Evolutionary conservation across 2,888 invertebrate genomes (phyloP).

Genomic region (Cryptocheilus praepositus): DNA sequence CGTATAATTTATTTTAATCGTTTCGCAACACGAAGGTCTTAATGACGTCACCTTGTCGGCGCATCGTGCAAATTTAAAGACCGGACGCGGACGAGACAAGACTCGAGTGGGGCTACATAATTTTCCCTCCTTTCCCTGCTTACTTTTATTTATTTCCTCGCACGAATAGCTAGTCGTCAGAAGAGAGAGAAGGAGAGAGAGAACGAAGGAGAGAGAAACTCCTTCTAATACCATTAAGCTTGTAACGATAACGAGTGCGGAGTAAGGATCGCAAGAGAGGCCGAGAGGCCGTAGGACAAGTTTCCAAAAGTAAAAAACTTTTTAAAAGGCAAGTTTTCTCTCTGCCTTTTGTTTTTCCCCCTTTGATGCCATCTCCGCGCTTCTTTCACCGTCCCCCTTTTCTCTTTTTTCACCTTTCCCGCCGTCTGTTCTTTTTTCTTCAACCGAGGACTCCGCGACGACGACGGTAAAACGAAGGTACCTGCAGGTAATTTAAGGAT

Average conservation of each 20-base stretch:
- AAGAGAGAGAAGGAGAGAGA: too few relatives aligned
- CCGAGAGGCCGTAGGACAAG: conserved; percentile 24
- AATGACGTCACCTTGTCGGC: too few relatives aligned
- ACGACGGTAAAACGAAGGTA: conserved; percentile 20
- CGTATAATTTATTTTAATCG: conserved; percentile 5
- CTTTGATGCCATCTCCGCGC: conserved; percentile 11
- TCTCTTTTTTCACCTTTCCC: conserved; percentile 28
- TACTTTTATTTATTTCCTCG: conserved; percentile 26
- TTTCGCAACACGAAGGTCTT: not conserved
- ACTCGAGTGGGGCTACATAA: conserved; percentile 5
- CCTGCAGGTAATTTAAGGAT: conserved; percentile 55
- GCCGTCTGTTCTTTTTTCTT: too few relatives aligned
- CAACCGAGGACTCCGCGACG: conserved; percentile 16
- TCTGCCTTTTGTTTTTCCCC: conserved; percentile 51
- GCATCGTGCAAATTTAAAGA: too few relatives aligned
- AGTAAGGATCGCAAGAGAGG: not conserved
- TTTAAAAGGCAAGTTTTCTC: conserved; percentile 64
- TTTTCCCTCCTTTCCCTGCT: conserved; percentile 19
- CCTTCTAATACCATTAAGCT: conserved; percentile 52
- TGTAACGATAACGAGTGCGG: conserved; percentile 27
- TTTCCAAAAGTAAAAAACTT: conserved; percentile 55
- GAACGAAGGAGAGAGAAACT: too few relatives aligned
- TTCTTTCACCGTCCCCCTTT: conserved; percentile 14
- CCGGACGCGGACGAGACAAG: not conserved
- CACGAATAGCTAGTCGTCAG: conserved; percentile 1